A percentile compares a stretch with the other conserved stretches of the same genome.
phyloP scores from a whole-genome alignment of 2,888 invertebrate species.

The Hypsopygia costalis region DNA sequence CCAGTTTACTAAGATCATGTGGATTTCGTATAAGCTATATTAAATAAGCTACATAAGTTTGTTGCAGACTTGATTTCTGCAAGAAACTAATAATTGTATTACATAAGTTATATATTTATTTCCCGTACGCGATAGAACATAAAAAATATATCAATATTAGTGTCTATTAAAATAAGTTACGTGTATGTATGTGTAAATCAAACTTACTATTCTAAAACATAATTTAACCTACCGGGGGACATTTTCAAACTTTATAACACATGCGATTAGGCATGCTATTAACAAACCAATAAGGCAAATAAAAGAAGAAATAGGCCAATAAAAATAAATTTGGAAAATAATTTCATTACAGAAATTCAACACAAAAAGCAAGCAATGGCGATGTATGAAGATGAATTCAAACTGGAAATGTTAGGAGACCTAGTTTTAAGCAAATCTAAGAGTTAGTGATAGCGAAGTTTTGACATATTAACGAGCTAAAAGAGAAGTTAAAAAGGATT shows the following conservation, averaged over 20 bases:
- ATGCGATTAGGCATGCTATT: conserved; percentile 35
- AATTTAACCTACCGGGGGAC: not conserved
- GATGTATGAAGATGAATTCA: conserved; percentile 37
- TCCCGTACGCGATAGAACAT: no score
- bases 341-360: conserved; percentile 27
- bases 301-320: conserved; percentile 35
- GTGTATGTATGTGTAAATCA: no score
- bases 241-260: conserved; percentile 9
- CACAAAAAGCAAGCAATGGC: conserved; percentile 66
- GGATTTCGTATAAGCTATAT: no score
- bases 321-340: conserved; percentile 24
- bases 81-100: no score
- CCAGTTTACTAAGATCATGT: not conserved
- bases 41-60: no score
- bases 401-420: conserved; percentile 13
- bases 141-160: no score
- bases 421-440: not conserved
- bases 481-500: no score
- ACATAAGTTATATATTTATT: no score
- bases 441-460: not conserved
- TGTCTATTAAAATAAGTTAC: no score
- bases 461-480: no score
- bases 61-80: no score
- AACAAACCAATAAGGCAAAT: conserved; percentile 27
- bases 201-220: conserved; percentile 1